A percentile compares a stretch with the other conserved stretches of the same genome.
Conservation (phyloP, 1,140 invertebrate genomes). For the Stegodyphus mimosarum region DNA sequence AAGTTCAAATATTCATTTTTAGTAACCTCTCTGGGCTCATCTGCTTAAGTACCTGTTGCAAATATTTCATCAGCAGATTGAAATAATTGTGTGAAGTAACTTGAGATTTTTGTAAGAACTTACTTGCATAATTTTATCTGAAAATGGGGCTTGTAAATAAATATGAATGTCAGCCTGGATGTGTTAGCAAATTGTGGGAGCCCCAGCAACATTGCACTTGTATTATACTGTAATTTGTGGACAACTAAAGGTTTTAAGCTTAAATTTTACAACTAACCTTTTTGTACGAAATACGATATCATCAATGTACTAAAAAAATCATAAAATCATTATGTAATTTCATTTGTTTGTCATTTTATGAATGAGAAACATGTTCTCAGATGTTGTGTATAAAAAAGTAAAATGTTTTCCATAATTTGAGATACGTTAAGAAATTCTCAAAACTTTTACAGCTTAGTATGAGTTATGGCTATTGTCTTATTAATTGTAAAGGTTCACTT, state of each 20-base stretch:
- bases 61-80: not conserved
- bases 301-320: not conserved
- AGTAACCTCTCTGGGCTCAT: constrained; percentile 21
- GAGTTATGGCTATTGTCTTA: too few relatives aligned
- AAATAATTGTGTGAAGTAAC: not conserved
- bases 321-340: not conserved
- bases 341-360: not conserved
- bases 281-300: constrained; percentile 17
- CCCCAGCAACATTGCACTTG: constrained; percentile 47
- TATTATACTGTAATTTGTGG: constrained; percentile 38
- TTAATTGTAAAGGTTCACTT: too few relatives aligned
- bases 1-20: constrained; percentile 39
- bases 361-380: not conserved
- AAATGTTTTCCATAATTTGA: too few relatives aligned
- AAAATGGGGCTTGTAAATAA: not conserved
- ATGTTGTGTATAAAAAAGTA: not conserved
- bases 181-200: not conserved
- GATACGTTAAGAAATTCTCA: too few relatives aligned
- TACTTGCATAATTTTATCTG: not conserved
- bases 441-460: too few relatives aligned
- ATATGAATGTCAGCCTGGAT: not conserved
- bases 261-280: constrained; percentile 47
- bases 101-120: not conserved
- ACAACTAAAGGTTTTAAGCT: constrained; percentile 47
- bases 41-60: constrained; percentile 29